Evolutionary conservation across 1,140 invertebrate genomes (phyloP), one percentile per base, ranked within the genome.

Genomic region (Drosophila burlai): DNA sequence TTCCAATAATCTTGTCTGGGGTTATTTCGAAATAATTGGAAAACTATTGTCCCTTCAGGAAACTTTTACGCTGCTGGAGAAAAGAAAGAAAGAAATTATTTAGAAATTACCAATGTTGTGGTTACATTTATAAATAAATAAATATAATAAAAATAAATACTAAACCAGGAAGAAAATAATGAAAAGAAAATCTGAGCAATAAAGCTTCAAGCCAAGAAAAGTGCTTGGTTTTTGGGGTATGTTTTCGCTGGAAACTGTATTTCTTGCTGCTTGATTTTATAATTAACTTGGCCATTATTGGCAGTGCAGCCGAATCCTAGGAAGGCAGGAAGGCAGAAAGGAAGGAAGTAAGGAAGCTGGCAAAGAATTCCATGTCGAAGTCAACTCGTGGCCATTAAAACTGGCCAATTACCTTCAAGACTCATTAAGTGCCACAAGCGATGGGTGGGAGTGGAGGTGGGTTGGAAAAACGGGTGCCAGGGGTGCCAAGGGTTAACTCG

Each of bases 321-420:
- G 8, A 43, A 18, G 31, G 8, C 26, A 10, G 3, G 8, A 43
- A 18, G 31, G 8, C 26, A 10, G 3, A 65, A 71, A 80, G 36
- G 13, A 34, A 26, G 40, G 54, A n/a, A 34, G n/a, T 50, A 73
- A 57, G 76, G 58, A 68, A 78, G 65, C 71, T 64, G 63, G 43
- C 73, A 52, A 59, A 66, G 77, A 78, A 78, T 82, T 85, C 62
- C 78, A 62, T 77, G 75, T 61, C 63, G 62, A 83, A 86, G 80
- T 80, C 83, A 83, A 87, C 83, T 83, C 67, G 67, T 83, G 72
- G 76, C 80, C 76, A 89, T 79, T 83, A 77, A 87, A 87, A 87
- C 79, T 68, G 83, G 84, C 83, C 83, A 87, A 87, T 87, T 87
- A 83, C 83, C 84, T 87, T 87, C 83, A 83, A 87, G 80, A 80